Conservation (phyloP, 2,797 vertebrate genomes). For the Mycteria americana region DNA sequence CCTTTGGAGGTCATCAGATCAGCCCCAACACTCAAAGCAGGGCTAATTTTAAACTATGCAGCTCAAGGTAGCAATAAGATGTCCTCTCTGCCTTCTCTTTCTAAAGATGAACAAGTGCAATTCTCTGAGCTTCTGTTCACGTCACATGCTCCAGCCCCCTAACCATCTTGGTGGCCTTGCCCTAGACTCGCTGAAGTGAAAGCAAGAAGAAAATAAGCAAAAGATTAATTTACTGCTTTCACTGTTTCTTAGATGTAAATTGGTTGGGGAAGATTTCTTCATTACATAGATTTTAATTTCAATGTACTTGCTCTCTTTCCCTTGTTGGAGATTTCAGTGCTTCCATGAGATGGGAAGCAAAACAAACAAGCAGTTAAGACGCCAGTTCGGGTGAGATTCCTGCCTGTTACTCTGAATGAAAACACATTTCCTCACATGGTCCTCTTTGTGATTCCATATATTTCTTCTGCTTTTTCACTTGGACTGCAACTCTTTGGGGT, state of each 20-base stretch:
- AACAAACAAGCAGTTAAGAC: neutral
- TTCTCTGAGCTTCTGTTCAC: neutral
- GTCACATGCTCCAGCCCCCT: neutral
- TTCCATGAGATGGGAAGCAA: neutral
- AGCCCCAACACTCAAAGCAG: neutral
- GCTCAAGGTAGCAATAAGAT: neutral
- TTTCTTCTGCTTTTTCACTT: neutral
- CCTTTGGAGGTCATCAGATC: neutral
- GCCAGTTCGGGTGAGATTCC: accelerated
- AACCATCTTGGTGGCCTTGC: neutral
- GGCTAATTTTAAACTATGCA: neutral
- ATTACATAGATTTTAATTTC: neutral
- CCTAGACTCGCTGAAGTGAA: neutral
- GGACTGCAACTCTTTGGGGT: neutral
- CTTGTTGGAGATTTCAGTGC: neutral
- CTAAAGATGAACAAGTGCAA: neutral
- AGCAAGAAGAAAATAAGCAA: neutral
- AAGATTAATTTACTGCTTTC: neutral
- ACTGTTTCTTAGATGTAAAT: neutral
- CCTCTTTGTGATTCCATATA: neutral
- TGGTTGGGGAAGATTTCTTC: neutral
- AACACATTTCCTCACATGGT: accelerated
- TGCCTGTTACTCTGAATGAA: neutral
- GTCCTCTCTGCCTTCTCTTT: neutral
- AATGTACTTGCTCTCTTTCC: neutral